These are phyloP conservation scores for Brachionus calyciflorus DNA, from an alignment of 1,140 invertebrate genomes.

Conservation along the genomic window DNA sequence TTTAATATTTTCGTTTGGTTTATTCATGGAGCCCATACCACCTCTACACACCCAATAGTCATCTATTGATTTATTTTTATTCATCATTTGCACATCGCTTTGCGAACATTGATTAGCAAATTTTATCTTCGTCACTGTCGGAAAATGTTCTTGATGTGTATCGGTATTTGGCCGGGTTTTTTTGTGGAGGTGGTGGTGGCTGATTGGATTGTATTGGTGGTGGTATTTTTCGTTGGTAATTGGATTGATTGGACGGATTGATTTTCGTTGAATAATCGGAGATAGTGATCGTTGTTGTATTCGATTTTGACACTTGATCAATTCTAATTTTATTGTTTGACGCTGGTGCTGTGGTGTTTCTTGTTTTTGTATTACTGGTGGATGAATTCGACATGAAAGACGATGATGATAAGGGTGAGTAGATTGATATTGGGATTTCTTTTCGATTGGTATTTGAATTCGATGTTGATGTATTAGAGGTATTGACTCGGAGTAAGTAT, in stretches of 20 bases:
- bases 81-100: background rate
- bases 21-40: background rate
- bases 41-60: background rate
- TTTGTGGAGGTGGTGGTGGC: background rate
- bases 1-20: background rate
- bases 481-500: slow-evolving; percentile 2
- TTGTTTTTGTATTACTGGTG: background rate
- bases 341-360: background rate
- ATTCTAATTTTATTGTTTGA: slow-evolving; percentile 24
- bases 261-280: slow-evolving; percentile 27
- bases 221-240: background rate
- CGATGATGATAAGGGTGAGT: slow-evolving; percentile 18
- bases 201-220: background rate
- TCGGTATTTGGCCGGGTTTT: background rate
- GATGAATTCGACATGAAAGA: slow-evolving; percentile 6
- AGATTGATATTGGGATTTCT: slow-evolving; percentile 35
- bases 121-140: slow-evolving; percentile 39
- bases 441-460: slow-evolving; percentile 42
- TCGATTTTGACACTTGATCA: slow-evolving; percentile 38
- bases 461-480: slow-evolving; percentile 29
- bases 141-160: background rate
- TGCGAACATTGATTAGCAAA: slow-evolving; percentile 11
- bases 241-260: slow-evolving; percentile 30
- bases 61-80: slow-evolving; percentile 1
- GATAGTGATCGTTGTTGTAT: slow-evolving; percentile 32